Conservation (phyloP, 2,888 invertebrate genomes). For the Mythimna pallens region DNA sequence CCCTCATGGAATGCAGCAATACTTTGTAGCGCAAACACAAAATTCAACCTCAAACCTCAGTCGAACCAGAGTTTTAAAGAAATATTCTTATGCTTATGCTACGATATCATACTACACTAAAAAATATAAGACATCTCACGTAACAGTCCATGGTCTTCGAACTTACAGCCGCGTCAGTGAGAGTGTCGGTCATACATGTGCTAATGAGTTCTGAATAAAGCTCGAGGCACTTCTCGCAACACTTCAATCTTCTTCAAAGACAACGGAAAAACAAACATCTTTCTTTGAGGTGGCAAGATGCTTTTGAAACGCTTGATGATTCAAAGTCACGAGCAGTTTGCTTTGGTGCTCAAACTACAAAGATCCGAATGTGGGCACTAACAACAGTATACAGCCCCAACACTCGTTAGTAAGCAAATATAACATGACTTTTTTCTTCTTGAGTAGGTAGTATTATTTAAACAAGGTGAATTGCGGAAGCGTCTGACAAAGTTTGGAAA, state of each 20-base stretch:
- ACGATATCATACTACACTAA: too few relatives aligned
- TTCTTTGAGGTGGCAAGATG: conserved; percentile 13
- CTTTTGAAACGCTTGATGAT: conserved; percentile 14
- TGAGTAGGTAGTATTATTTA: not conserved
- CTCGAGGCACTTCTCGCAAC: not conserved
- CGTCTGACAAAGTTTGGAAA: conserved; percentile 8
- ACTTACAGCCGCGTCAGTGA: not conserved
- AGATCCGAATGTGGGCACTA: not conserved
- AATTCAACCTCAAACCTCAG: too few relatives aligned
- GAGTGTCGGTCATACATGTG: not conserved
- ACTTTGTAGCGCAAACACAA: too few relatives aligned
- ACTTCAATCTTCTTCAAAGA: conserved; percentile 24
- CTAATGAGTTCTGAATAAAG: conserved; percentile 3
- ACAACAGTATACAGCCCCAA: not conserved
- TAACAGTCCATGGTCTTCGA: not conserved
- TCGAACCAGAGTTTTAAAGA: too few relatives aligned
- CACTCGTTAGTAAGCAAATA: not conserved
- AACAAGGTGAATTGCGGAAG: not conserved
- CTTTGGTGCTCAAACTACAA: not conserved
- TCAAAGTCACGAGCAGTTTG: conserved; percentile 5
- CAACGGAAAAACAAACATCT: conserved; percentile 13
- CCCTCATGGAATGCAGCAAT: too few relatives aligned
- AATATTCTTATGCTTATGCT: too few relatives aligned
- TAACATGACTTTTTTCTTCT: not conserved
- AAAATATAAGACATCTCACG: not conserved